Evolutionary conservation across 2,113 vertebrate genomes (phyloP).

Genomic region (Rhabdomys dilectus): DNA sequence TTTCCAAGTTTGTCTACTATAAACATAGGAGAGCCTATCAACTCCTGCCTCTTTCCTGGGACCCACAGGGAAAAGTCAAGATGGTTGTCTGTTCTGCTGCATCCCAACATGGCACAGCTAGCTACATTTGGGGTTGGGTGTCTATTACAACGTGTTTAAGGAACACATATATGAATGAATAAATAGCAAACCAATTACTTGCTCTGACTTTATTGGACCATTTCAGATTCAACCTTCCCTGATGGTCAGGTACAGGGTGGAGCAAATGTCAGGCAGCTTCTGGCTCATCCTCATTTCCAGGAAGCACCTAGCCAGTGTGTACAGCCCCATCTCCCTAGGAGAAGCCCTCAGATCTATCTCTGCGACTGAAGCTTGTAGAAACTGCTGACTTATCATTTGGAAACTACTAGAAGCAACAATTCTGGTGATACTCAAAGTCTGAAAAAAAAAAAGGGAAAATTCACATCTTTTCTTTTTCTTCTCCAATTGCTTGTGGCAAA

Average conservation of each 20-base stretch:
- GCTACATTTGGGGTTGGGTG: too few species aligned
- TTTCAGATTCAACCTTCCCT: background rate
- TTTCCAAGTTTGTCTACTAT: background rate
- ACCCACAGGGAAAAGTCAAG: background rate
- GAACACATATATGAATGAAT: background rate
- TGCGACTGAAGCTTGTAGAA: background rate
- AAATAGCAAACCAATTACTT: background rate
- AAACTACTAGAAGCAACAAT: background rate
- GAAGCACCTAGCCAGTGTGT: background rate
- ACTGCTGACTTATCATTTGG: background rate
- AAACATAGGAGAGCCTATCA: background rate
- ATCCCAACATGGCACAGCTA: background rate
- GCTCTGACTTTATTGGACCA: background rate
- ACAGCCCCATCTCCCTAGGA: background rate
- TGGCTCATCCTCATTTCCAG: background rate
- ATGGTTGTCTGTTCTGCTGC: background rate
- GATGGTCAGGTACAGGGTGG: too few species aligned
- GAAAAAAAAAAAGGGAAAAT: background rate
- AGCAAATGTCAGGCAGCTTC: background rate
- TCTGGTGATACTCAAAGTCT: background rate
- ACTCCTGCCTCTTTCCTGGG: background rate
- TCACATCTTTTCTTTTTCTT: background rate
- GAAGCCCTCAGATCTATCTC: background rate
- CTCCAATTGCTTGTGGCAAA: background rate
- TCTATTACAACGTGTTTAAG: background rate